phyloP scores from a whole-genome alignment of 2,797 vertebrate species.

The Coreius guichenoti region DNA sequence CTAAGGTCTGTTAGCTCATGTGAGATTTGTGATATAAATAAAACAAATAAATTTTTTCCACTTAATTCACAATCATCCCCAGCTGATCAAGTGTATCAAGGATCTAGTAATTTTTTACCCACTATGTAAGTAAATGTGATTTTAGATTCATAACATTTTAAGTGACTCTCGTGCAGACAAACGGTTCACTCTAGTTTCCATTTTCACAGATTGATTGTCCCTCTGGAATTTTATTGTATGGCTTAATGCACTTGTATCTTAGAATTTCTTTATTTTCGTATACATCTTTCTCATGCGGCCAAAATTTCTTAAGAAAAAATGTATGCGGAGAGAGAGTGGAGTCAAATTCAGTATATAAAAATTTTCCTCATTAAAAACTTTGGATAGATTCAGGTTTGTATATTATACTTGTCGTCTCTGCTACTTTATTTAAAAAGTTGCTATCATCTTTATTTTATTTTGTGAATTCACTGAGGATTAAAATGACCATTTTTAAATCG shows the following conservation, averaged over 20 bases:
- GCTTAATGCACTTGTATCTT: too few species aligned
- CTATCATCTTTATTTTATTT: neutral
- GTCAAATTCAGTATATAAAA: neutral
- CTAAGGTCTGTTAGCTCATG: neutral
- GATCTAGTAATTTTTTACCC: too few species aligned
- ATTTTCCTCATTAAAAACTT: neutral
- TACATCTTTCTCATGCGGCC: neutral
- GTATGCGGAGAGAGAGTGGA: neutral
- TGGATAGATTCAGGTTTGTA: neutral
- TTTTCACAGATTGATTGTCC: neutral
- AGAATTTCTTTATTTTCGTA: neutral
- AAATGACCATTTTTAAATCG: neutral
- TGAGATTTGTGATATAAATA: neutral
- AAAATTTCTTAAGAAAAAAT: neutral
- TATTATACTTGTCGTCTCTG: neutral
- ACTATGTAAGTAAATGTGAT: neutral
- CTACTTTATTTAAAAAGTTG: too few species aligned
- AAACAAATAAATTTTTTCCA: neutral
- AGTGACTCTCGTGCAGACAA: neutral
- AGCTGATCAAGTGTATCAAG: neutral
- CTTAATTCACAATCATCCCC: neutral
- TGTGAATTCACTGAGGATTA: neutral
- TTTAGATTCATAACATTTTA: neutral
- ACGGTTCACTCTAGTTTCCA: neutral
- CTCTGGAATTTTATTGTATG: neutral